Evolutionary conservation across 2,113 vertebrate genomes (phyloP).

Genomic region (Ptyas mucosa): DNA sequence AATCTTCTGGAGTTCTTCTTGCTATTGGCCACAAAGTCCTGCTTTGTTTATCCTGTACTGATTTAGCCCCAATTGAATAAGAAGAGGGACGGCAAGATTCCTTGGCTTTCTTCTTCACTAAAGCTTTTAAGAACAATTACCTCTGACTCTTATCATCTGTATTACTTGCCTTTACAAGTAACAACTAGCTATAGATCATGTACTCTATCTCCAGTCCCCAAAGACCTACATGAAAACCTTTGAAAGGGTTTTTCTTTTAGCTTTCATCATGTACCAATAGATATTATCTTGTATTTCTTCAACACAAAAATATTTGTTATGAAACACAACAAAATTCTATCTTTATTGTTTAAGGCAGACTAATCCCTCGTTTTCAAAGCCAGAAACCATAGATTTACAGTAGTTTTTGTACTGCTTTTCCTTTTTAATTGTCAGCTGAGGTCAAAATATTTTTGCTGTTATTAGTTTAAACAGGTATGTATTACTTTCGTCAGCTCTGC

Average conservation of each 20-base stretch:
- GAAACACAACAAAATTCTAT: not conserved
- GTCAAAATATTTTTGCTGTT: not conserved
- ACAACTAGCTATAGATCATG: not conserved
- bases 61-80: not conserved
- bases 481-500: not conserved
- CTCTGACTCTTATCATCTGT: not conserved
- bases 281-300: not conserved
- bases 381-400: not conserved
- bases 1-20: not conserved
- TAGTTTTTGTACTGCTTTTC: not conserved
- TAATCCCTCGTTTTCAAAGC: not conserved
- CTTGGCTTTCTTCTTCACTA: not conserved
- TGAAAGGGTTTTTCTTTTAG: not conserved
- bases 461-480: not conserved
- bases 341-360: not conserved
- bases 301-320: not conserved
- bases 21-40: not conserved
- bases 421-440: not conserved
- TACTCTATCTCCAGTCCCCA: not conserved
- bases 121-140: not conserved
- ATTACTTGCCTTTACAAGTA: not conserved
- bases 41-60: not conserved
- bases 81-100: not conserved
- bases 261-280: not conserved
- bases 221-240: constrained; percentile 10